A percentile compares a stretch with the other conserved stretches of the same genome.
These are phyloP conservation scores for Contarinia nasturtii DNA, from an alignment of 1,140 invertebrate genomes.

Conservation along the genomic window DNA sequence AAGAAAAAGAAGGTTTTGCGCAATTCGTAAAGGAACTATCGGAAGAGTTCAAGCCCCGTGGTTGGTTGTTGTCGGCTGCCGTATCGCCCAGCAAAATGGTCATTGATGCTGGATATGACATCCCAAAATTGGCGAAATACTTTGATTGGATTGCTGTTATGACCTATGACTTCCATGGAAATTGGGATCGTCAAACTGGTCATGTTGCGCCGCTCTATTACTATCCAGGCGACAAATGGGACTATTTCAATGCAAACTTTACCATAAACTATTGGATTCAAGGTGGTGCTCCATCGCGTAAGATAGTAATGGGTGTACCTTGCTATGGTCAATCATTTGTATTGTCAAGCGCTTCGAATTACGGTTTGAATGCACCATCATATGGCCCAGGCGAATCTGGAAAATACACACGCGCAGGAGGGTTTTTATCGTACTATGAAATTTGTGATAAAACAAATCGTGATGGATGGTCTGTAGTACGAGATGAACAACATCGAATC, in stretches of 20 bases:
- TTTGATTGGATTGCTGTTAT: conserved; percentile 80
- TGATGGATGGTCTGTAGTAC: conserved; percentile 41
- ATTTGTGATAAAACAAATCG: conserved; percentile 40
- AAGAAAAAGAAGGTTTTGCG: conserved; percentile 57
- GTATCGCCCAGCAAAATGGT: conserved; percentile 69
- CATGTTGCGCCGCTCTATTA: conserved; percentile 68
- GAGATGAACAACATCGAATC: conserved; percentile 37
- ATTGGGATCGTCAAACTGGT: conserved; percentile 79
- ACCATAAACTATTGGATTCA: conserved; percentile 64
- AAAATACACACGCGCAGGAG: conserved; percentile 45
- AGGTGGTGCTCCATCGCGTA: conserved; percentile 50
- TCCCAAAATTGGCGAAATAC: conserved; percentile 43
- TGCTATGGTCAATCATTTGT: conserved; percentile 72
- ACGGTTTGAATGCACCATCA: conserved; percentile 43
- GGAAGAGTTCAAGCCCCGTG: conserved; percentile 44
- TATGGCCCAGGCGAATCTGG: conserved; percentile 60
- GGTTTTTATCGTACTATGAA: conserved; percentile 69
- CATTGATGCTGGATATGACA: conserved; percentile 62
- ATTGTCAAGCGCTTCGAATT: conserved; percentile 35
- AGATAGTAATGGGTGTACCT: conserved; percentile 65
- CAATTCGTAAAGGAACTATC: conserved; percentile 49
- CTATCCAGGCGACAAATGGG: conserved; percentile 47
- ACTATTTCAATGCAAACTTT: conserved; percentile 64
- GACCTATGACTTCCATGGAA: conserved; percentile 79
- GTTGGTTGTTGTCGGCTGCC: conserved; percentile 55